Percentiles rank a stretch among this genome's conserved stretches.
phyloP scores from a whole-genome alignment of 1,140 invertebrate genomes.

The Probaryconus sp. region DNA sequence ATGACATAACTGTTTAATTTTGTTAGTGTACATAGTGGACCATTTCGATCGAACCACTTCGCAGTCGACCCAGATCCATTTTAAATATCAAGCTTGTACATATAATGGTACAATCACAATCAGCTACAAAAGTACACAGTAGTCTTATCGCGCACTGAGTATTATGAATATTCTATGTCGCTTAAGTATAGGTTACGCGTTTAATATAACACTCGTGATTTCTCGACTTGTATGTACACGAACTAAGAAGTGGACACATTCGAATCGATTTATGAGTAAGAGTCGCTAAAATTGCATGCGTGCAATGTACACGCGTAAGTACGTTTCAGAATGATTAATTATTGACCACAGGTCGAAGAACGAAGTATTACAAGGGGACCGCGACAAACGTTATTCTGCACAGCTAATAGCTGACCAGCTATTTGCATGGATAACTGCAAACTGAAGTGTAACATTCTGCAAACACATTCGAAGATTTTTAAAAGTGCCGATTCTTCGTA shows the following conservation, averaged over 20 bases:
- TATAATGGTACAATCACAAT: constrained; percentile 68
- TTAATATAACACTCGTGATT: constrained; percentile 59
- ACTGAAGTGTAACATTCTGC: constrained; percentile 40
- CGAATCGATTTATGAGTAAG: constrained; percentile 37
- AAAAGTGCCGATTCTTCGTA: constrained; percentile 34
- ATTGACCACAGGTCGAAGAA: constrained; percentile 66
- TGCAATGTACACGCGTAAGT: constrained; percentile 22
- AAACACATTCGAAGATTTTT: constrained; percentile 14
- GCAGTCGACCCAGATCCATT: constrained; percentile 64
- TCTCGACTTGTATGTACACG: constrained; percentile 28
- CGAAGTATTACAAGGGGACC: constrained; percentile 14
- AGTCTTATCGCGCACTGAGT: constrained; percentile 70
- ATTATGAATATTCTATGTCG: constrained; percentile 76
- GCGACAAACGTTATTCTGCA: constrained; percentile 69
- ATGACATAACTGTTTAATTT: constrained; percentile 24
- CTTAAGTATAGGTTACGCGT: constrained; percentile 72
- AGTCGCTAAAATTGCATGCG: constrained; percentile 29
- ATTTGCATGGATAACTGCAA: constrained; percentile 70
- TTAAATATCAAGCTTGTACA: constrained; percentile 66
- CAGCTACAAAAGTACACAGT: constrained; percentile 54
- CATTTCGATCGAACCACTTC: constrained; percentile 45
- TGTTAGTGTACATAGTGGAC: constrained; percentile 19
- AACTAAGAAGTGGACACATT: constrained; percentile 24
- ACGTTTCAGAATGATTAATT: constrained; percentile 73
- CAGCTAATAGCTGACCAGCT: constrained; percentile 74